phyloP scores from a whole-genome alignment of 2,888 invertebrate genomes.

The Zootermopsis nevadensis region DNA sequence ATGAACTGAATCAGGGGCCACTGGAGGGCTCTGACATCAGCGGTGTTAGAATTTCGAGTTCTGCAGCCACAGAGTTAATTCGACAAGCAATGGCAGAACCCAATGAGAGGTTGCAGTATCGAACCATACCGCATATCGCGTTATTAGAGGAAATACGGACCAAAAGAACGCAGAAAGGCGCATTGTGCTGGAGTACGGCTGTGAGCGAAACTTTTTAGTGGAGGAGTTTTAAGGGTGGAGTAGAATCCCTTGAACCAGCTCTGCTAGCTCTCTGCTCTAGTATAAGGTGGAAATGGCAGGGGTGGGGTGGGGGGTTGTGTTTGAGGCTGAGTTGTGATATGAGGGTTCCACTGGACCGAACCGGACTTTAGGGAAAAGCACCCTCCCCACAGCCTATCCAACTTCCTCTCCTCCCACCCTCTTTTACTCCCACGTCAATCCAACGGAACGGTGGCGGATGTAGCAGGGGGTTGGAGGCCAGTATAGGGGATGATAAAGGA shows the following conservation, averaged over 20 bases:
- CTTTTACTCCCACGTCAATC: slow-evolving; percentile 34
- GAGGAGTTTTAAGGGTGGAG: slow-evolving; percentile 15
- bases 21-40: no score
- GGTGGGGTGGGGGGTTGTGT: slow-evolving; percentile 6
- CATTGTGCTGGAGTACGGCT: slow-evolving; percentile 12
- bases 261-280: slow-evolving; percentile 9
- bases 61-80: no score
- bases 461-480: slow-evolving; percentile 27
- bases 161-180: neutral
- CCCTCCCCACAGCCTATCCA: slow-evolving; percentile 25
- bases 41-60: no score
- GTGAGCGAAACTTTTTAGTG: slow-evolving; percentile 19
- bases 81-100: no score
- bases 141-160: no score
- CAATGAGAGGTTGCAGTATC: no score
- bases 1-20: no score
- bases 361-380: slow-evolving; percentile 43
- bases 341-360: slow-evolving; percentile 43
- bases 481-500: slow-evolving; percentile 41
- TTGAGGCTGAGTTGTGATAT: slow-evolving; percentile 40
- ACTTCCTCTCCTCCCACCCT: neutral
- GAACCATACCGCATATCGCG: no score
- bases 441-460: slow-evolving; percentile 44
- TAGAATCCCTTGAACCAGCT: slow-evolving; percentile 33
- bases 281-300: slow-evolving; percentile 23